phyloP scores from a whole-genome alignment of 2,888 invertebrate species.

The Anaspis maculata region DNA sequence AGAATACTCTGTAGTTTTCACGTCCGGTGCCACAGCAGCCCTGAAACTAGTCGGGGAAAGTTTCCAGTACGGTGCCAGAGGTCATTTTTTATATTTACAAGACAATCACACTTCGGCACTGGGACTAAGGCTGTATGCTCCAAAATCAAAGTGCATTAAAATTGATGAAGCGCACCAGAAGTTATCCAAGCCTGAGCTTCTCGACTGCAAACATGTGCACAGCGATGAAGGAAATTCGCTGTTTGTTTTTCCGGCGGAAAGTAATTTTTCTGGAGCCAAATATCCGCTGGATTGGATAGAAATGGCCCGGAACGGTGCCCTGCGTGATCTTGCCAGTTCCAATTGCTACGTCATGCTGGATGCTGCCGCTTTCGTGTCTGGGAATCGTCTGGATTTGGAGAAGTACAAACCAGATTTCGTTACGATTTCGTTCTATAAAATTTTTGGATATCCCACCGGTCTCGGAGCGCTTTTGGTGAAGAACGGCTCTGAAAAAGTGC shows the following conservation, averaged over 20 bases:
- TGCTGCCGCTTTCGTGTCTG: conserved; percentile 74
- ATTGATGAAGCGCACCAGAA: conserved; percentile 49
- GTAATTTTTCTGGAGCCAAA: conserved; percentile 90
- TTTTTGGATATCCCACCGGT: conserved; percentile 94
- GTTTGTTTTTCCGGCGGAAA: conserved; percentile 84
- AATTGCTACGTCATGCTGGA: conserved; percentile 75
- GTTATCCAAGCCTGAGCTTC: conserved; percentile 7
- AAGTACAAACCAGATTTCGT: conserved; percentile 78
- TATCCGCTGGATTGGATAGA: conserved; percentile 71
- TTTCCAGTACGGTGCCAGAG: conserved; percentile 52
- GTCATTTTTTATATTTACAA: conserved; percentile 66
- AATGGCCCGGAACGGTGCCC: conserved; percentile 51
- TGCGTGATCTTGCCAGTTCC: conserved; percentile 39
- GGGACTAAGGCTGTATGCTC: conserved; percentile 76
- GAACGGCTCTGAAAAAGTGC: conserved; percentile 51
- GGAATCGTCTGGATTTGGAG: conserved; percentile 68
- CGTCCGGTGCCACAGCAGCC: conserved; percentile 86
- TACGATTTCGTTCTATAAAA: conserved; percentile 90
- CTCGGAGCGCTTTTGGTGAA: conserved; percentile 80
- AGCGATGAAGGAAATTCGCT: conserved; percentile 47
- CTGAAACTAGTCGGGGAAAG: conserved; percentile 76
- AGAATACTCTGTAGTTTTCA: conserved; percentile 84
- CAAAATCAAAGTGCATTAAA: conserved; percentile 49
- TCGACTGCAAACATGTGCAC: neutral
- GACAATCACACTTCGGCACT: conserved; percentile 95